Base-by-base conservation (phyloP, 1,140 invertebrate genomes). In the Megalopta genalis region DNA sequence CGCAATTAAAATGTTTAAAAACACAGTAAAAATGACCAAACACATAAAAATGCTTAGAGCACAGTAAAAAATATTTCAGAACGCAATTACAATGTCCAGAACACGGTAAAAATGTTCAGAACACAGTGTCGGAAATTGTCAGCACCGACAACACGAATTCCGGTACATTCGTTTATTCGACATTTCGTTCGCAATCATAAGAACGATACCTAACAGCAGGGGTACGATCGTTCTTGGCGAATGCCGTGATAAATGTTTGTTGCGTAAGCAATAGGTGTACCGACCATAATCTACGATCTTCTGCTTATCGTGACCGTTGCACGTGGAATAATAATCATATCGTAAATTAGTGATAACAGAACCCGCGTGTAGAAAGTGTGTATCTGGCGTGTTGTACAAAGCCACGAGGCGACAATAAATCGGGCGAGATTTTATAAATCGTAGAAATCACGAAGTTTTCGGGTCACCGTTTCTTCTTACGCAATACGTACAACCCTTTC, bases 331-430 rank as follows among this genome's bases (percentile, higher is more conserved):
- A 81, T 66, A 66, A 74, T 71, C 37, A 21, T 64, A 65, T 83
- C 69, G 73, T 83, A 83, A 81, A 83, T 83, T 72, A 77, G 65
- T 64, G 82, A 83, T 83, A 81, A 83, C 67, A 73, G 75, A 83
- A 74, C 66, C n/a, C 70, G 32, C 32, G 32, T 32, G 32, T 32
- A 32, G 32, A 32, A 32, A 32, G 32, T 4, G 32, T 32, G 32
- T 32, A 32, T 32, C 32, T 32, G 32, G 32, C 32, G 32, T n/a
- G 32, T 4, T 4, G 32, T 32, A 4, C 32, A 32, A 32, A 4
- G 1, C 32, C 1, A 32, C 32, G 32, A 32, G 32, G 32, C 32
- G 32, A 69, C 62, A 21, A 82, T 74, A 80, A 71, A 59, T 71
- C 23, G 16, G 2, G 16, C 7, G 23, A 5, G 54, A 70, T 59